A percentile compares a stretch with the other conserved stretches of the same genome.
phyloP scores from a whole-genome alignment of 1,140 invertebrate genomes.

The Oscheius sp. region DNA sequence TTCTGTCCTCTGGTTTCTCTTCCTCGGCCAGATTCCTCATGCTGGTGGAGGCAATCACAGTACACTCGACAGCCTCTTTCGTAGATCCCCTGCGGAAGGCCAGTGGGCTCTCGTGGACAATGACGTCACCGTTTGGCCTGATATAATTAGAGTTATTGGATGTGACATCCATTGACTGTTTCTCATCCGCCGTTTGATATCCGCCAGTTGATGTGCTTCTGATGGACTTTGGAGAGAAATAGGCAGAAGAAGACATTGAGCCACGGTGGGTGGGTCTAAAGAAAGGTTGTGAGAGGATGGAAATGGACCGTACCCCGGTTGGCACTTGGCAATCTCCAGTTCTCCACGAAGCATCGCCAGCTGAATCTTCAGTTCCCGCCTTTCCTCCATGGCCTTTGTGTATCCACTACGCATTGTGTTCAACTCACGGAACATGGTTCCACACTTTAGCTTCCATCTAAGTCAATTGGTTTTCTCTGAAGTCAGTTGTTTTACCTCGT shows the following conservation, averaged over 20 bases:
- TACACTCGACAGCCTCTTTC: neutral
- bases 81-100: slow-evolving; percentile 6
- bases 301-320: neutral
- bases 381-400: slow-evolving; percentile 39
- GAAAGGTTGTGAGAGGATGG: neutral
- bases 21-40: neutral
- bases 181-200: neutral
- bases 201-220: neutral
- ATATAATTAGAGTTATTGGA: neutral
- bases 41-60: neutral
- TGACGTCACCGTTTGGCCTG: too few relatives aligned
- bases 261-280: neutral
- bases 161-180: neutral
- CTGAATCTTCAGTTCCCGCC: slow-evolving; percentile 44
- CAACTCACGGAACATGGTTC: slow-evolving; percentile 54
- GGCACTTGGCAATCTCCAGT: slow-evolving; percentile 48
- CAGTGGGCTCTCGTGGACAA: slow-evolving; percentile 10
- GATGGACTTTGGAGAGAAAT: slow-evolving; percentile 3
- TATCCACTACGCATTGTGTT: slow-evolving; percentile 46
- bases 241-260: slow-evolving; percentile 2
- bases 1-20: neutral
- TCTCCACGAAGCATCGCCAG: slow-evolving; percentile 53
- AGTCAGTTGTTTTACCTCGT: neutral
- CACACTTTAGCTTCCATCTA: slow-evolving; percentile 56
- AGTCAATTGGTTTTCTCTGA: neutral